Evolutionary conservation across 2,888 invertebrate genomes (phyloP).

Genomic region (Laothoe populi): DNA sequence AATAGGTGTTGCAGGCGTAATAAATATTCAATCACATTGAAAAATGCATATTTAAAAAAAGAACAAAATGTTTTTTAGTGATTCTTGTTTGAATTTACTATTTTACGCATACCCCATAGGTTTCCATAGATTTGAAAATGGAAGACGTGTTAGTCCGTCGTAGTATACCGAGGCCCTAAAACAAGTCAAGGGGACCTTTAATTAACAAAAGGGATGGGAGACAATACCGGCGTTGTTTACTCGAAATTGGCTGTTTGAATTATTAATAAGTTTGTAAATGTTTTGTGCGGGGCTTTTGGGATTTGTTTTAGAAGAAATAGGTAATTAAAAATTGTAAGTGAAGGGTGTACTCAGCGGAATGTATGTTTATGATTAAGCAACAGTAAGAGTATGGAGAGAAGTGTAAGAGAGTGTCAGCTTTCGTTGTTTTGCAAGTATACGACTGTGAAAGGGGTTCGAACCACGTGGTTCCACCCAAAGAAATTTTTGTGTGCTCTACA

Average conservation of each 20-base stretch:
- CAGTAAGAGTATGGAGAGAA: too few species aligned
- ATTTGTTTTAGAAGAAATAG: background rate
- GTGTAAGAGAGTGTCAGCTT: too few species aligned
- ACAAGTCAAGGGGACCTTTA: constrained; percentile 43
- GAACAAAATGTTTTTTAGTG: too few species aligned
- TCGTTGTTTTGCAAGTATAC: too few species aligned
- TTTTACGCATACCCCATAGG: too few species aligned
- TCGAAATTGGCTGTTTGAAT: constrained; percentile 45
- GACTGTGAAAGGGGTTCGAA: too few species aligned
- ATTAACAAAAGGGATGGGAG: constrained; percentile 40
- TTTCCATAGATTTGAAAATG: background rate
- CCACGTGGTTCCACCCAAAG: too few species aligned
- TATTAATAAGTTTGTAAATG: constrained; percentile 38
- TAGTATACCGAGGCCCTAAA: background rate
- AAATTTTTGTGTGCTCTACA: too few species aligned
- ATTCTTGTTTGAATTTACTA: too few species aligned
- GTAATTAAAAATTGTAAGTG: background rate
- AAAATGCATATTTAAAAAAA: too few species aligned
- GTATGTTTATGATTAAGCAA: background rate
- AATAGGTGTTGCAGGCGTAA: too few species aligned
- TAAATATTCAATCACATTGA: too few species aligned
- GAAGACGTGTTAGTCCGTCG: background rate
- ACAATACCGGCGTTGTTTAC: constrained; percentile 32
- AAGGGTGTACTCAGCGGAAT: background rate
- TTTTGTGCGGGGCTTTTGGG: constrained; percentile 1